These are phyloP conservation scores for Cheiracanthium punctorium DNA, from an alignment of 2,888 invertebrate genomes.

Conservation along the genomic window DNA sequence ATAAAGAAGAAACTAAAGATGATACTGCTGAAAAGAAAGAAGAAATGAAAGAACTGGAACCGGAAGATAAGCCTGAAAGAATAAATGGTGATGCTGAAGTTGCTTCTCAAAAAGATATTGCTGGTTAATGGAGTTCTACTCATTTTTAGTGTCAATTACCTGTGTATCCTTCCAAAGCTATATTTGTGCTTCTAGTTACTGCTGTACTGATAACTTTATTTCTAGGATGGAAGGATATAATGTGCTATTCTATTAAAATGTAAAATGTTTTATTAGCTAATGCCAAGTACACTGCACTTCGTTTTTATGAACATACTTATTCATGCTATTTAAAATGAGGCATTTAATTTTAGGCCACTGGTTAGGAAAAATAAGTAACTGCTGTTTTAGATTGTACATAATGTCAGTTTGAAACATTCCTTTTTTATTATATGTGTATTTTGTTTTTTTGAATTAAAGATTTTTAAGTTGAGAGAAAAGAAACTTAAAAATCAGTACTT, in stretches of 20 bases:
- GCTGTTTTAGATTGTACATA: too few species aligned
- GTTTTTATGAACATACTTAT: neutral
- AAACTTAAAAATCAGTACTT: too few species aligned
- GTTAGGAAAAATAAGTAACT: too few species aligned
- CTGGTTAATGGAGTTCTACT: conserved; percentile 9
- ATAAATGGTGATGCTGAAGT: conserved; percentile 50
- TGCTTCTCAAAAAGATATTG: conserved; percentile 37
- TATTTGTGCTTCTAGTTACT: conserved; percentile 64
- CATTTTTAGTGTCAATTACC: conserved; percentile 4
- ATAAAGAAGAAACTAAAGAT: conserved; percentile 44
- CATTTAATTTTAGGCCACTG: too few species aligned
- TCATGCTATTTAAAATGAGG: neutral
- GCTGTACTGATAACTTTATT: conserved; percentile 45
- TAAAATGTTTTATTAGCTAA: neutral
- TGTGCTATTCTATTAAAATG: neutral
- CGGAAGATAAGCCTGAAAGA: conserved; percentile 69
- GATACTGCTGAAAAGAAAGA: conserved; percentile 33
- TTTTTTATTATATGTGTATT: too few species aligned
- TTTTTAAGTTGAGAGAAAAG: too few species aligned
- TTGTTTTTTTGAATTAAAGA: too few species aligned
- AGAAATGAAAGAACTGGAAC: conserved; percentile 66
- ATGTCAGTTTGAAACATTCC: too few species aligned
- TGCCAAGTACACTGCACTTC: neutral
- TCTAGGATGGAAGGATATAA: conserved; percentile 12
- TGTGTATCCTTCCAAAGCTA: conserved; percentile 31